A percentile compares a stretch with the other conserved stretches of the same genome.
phyloP scores from a whole-genome alignment of 2,888 invertebrate genomes.

The Volucella inflata region DNA sequence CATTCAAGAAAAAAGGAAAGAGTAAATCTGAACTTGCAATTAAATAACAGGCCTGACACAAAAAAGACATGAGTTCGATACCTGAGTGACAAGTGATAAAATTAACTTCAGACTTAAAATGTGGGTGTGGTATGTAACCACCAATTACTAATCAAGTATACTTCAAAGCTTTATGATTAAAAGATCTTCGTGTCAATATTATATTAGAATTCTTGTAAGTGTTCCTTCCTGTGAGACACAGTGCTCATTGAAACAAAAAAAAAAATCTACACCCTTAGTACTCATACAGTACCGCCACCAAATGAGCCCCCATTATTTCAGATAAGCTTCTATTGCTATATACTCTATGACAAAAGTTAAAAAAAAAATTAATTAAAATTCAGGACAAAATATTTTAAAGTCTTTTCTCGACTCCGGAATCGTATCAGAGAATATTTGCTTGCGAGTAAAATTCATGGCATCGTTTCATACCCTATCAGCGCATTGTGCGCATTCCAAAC shows the following conservation, averaged over 20 bases:
- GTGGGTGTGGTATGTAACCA: constrained; percentile 42
- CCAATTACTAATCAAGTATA: too few species aligned
- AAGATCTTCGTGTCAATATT: too few species aligned
- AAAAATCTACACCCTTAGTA: too few species aligned
- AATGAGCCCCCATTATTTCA: too few species aligned
- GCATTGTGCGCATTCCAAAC: constrained; percentile 63
- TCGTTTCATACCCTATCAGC: constrained; percentile 47
- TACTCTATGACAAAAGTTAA: not conserved
- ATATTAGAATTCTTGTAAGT: too few species aligned
- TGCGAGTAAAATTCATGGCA: constrained; percentile 55
- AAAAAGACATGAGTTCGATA: constrained; percentile 27
- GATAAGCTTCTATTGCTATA: too few species aligned
- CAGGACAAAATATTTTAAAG: constrained; percentile 57
- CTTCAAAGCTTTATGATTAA: too few species aligned
- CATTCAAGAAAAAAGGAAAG: not conserved
- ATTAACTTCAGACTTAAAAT: constrained; percentile 38
- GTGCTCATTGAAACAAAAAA: too few species aligned
- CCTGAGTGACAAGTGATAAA: constrained; percentile 38
- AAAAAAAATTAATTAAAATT: constrained; percentile 67
- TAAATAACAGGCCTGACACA: constrained; percentile 56
- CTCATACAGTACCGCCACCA: too few species aligned
- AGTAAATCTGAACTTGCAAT: constrained; percentile 25
- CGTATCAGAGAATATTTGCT: constrained; percentile 34
- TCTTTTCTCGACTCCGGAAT: constrained; percentile 6
- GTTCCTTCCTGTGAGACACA: too few species aligned